A percentile compares a stretch with the other conserved stretches of the same genome.
phyloP scores from a whole-genome alignment of 1,140 invertebrate species.

The Drosophila grimshawi region DNA sequence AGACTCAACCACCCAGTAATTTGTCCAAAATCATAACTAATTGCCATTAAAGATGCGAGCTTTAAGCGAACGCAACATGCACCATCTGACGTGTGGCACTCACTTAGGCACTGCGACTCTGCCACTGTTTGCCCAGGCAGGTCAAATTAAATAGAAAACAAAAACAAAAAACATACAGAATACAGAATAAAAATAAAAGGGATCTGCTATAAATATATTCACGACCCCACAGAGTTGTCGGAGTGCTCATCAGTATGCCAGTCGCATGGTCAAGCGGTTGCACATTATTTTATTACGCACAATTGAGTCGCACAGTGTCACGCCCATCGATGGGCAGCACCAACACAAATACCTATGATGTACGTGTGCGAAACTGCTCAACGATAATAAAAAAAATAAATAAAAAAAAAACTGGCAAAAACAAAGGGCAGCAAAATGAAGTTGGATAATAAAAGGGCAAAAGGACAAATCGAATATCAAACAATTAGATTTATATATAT shows the following conservation, averaged over 20 bases:
- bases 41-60: conserved; percentile 7
- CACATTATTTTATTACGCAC: conserved; percentile 79
- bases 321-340: conserved; percentile 37
- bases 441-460: not conserved
- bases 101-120: conserved; percentile 4
- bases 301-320: conserved; percentile 64
- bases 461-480: conserved; percentile 30
- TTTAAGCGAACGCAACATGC: conserved; percentile 3
- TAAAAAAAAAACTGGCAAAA: not conserved
- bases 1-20: no score
- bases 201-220: conserved; percentile 47
- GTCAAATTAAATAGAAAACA: conserved; percentile 19
- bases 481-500: conserved; percentile 31
- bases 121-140: conserved; percentile 1
- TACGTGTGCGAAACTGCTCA: conserved; percentile 23
- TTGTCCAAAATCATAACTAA: no score
- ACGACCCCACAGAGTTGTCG: conserved; percentile 22
- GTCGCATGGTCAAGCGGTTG: conserved; percentile 65
- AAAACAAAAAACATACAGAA: not conserved
- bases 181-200: conserved; percentile 15
- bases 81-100: conserved; percentile 15
- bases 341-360: conserved; percentile 28
- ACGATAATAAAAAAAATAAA: conserved; percentile 40
- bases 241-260: conserved; percentile 69
- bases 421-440: not conserved